Conservation (phyloP, 1,140 invertebrate species). For the Holcopasites calliopsidis region DNA sequence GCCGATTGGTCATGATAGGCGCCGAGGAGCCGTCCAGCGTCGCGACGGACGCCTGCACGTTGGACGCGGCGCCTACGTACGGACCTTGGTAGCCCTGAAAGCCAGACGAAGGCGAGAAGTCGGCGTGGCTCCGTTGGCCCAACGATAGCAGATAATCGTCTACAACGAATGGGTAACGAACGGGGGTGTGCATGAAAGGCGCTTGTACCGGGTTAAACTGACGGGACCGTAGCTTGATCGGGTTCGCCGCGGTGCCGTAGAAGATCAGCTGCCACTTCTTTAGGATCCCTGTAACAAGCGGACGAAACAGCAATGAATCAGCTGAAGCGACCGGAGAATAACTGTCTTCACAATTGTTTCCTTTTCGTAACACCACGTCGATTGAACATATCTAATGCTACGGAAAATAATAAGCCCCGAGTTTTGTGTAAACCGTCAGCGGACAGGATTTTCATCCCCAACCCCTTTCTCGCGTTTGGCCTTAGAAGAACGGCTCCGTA, state of each 20-base stretch:
- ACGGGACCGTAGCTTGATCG: constrained; percentile 83
- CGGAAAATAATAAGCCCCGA: too few relatives aligned
- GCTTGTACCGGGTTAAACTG: constrained; percentile 80
- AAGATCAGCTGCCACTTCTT: constrained; percentile 96
- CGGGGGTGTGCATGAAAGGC: constrained; percentile 76
- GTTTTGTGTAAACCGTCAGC: too few relatives aligned
- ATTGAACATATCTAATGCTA: too few relatives aligned
- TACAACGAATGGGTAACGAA: constrained; percentile 73
- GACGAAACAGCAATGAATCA: not conserved
- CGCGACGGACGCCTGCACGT: constrained; percentile 84
- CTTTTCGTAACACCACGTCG: not conserved
- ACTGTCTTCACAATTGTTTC: too few relatives aligned
- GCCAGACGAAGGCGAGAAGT: constrained; percentile 81
- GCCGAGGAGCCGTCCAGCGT: constrained; percentile 83
- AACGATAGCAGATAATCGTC: constrained; percentile 76
- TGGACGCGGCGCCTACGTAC: constrained; percentile 85
- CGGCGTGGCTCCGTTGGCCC: constrained; percentile 79
- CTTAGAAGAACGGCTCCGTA: not conserved
- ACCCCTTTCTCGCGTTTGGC: not conserved
- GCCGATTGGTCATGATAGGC: constrained; percentile 71
- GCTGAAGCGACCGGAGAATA: too few relatives aligned
- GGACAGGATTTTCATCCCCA: not conserved
- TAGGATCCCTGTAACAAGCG: constrained; percentile 82
- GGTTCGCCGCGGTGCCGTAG: constrained; percentile 92
- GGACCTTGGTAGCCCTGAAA: constrained; percentile 86